These are phyloP conservation scores for Cacatua alba DNA, from an alignment of 2,113 vertebrate genomes.

Conservation along the genomic window DNA sequence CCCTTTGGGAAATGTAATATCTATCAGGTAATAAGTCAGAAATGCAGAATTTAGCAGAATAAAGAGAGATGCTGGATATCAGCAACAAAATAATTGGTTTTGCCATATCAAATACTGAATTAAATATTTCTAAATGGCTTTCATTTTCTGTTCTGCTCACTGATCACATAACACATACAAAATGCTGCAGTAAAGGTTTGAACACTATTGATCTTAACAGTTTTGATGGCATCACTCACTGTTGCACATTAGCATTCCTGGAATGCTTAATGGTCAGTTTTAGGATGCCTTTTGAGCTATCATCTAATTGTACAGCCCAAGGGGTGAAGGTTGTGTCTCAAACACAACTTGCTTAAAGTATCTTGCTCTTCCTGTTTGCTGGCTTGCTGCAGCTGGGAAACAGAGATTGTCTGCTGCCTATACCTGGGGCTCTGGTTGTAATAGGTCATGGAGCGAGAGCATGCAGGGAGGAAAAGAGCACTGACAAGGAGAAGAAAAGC, in stretches of 20 bases:
- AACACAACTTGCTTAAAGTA: not conserved
- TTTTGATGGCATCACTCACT: not conserved
- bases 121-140: not conserved
- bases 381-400: not conserved
- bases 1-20: not conserved
- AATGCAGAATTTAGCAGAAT: conserved; percentile 4
- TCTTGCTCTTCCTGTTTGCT: not conserved
- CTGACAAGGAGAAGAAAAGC: not conserved
- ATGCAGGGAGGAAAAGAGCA: not conserved
- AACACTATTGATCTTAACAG: not conserved
- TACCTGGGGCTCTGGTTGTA: not conserved
- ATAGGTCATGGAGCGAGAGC: not conserved
- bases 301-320: not conserved
- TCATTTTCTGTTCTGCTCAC: not conserved
- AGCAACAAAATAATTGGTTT: not conserved
- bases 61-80: not conserved
- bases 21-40: not conserved
- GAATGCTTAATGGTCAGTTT: not conserved
- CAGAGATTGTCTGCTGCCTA: fast-evolving
- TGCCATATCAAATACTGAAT: not conserved
- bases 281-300: not conserved
- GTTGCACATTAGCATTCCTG: not conserved
- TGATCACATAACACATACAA: not conserved
- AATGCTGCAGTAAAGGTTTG: not conserved
- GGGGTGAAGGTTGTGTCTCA: not conserved